Percentiles rank a stretch among this genome's conserved stretches.
Evolutionary conservation across 2,888 invertebrate species (phyloP).

Genomic region (Cataglyphis albicans): DNA sequence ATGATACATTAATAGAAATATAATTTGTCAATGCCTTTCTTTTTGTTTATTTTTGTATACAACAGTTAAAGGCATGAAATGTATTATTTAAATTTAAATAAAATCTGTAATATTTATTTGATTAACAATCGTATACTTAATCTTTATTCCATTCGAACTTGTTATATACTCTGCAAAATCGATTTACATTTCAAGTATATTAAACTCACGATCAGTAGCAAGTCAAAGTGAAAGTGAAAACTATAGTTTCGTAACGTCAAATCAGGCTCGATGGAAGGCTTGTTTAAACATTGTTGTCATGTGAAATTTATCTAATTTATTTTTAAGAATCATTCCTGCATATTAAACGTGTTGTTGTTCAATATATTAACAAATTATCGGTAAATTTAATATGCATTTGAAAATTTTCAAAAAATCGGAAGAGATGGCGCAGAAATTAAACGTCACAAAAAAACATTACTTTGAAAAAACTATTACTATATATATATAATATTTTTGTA

Average conservation of each 20-base stretch:
- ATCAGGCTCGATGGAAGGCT: conserved; percentile 3
- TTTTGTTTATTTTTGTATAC: background rate
- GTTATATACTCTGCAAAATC: conserved; percentile 25
- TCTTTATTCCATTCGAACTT: conserved; percentile 23
- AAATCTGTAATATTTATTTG: background rate
- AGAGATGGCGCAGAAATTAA: background rate
- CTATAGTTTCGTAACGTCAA: conserved; percentile 33
- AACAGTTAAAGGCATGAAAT: background rate
- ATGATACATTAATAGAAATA: background rate
- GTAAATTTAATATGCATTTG: background rate
- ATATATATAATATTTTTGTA: background rate
- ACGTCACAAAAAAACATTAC: background rate
- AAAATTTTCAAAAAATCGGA: background rate
- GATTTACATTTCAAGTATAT: conserved; percentile 41
- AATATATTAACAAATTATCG: background rate
- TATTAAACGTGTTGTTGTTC: background rate
- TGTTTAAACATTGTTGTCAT: conserved; percentile 9
- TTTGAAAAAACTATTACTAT: background rate
- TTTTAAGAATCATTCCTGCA: background rate
- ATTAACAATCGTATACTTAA: background rate
- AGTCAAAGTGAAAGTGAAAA: conserved; percentile 56
- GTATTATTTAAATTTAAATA: background rate
- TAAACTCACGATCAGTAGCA: conserved; percentile 34
- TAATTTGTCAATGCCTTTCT: background rate
- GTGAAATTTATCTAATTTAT: conserved; percentile 3